Evolutionary conservation across 2,113 vertebrate genomes (phyloP), one percentile per base, ranked within the genome.

Genomic region (Syngnathus typhle): DNA sequence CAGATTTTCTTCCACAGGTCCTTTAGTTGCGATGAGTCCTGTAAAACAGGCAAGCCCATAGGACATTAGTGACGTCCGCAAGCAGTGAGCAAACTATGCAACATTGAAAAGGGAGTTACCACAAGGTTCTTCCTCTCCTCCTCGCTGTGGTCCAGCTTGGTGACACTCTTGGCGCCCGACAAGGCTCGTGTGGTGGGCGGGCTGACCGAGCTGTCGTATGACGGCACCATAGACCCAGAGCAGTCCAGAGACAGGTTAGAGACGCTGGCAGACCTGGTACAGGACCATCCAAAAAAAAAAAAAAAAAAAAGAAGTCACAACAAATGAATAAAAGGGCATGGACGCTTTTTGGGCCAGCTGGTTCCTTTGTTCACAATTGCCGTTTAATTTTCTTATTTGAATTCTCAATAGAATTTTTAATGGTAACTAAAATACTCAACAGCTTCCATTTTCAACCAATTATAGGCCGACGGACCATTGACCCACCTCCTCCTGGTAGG

Each of bases 1-100:
- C 97, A 98, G 64, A 99, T 96, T 82, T 96, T 99, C 83, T 97
- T 98, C 97, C 97, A 99, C 18, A 99, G 72, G 65, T 99, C 97
- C 81, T 96, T 98, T 51, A 99, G 86, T 78, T 99, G 97, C 47
- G 93, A 96, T 0, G 96, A 98, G 70, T 99, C 97, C 97, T 99
- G 67, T 7, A 76, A 64, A n/a, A 38, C 6, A 43, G 7, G 6
- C 16, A 68, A 12, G 16, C 6, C 41, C 37, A n/a, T 19, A 2
- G 18, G 21, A 37, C 23, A 65, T 19, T 8, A 37, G 41, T 4
- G 21, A 62, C 21, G 12, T 44, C 60, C 38, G 23, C 46, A 32
- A 8, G 46, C 19, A 21, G 44, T 18, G 5, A 49, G 16, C 63
- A 18, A 65, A 37, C 19, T 1, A 13, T n/a, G 27, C 3, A 65